Evolutionary conservation across 1,140 invertebrate genomes (phyloP), one percentile per base, ranked within the genome.

Genomic region (Euwallacea fornicatus): DNA sequence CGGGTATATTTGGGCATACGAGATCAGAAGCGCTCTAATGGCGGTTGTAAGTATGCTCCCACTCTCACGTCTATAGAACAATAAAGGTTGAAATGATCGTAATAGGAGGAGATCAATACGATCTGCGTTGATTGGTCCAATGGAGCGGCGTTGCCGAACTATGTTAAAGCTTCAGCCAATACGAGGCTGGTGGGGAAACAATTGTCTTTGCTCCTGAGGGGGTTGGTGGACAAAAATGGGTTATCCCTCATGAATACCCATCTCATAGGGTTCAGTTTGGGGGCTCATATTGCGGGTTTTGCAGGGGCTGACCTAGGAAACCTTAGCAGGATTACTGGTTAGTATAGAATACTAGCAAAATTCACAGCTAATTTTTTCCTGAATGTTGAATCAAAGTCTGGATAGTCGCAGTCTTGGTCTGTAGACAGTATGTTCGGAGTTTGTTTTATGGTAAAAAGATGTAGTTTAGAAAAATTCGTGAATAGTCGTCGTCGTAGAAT

Each of bases 61-160:
- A 33, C 4, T 33, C 21, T 4, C 42, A 7, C 46, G 21, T 33
- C 21, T 33, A 33, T 33, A 9, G 44, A 47, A 64, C 6, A 53
- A 47, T 10, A 1, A 50, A 13, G 13, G 2, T 0, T 13, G 7
- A 50, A 4, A 13, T 50, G 46, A 50, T 50, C 46, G 7, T 13
- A 50, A 50, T 50, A 64, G 93, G 92, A 92, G 83, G 90, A 95
- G 76, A 89, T 91, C 73, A 96, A 96, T 79, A 89, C 96, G 0
- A 91, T 98, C 41, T 94, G 94, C 77, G 94, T 98, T 4, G 94
- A 98, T 80, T 98, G 96, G 96, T 93, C 94, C 73, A 90, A 90
- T 33, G 96, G 96, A 0, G 94, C 95, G 3, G 87, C 89, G 0
- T 88, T 97, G 75, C 96, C 96, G 0, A 96, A 96, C 80, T 98